Percentiles rank a stretch among this genome's conserved stretches.
Conservation (phyloP, 2,113 vertebrate species). For the Phaethornis superciliosus region DNA sequence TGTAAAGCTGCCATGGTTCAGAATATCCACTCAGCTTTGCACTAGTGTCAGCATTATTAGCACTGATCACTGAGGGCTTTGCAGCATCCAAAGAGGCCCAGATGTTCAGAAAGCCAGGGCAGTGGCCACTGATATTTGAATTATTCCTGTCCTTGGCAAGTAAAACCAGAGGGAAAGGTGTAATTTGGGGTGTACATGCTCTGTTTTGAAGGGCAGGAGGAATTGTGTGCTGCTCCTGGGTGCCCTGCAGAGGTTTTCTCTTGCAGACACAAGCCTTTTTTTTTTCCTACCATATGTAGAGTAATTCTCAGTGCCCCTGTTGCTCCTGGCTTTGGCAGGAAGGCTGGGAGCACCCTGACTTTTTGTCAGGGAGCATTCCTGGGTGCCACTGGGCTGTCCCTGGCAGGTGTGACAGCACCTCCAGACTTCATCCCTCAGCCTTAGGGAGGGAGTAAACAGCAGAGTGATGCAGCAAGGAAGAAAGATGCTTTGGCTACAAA, state of each 20-base stretch:
- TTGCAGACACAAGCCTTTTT: not conserved
- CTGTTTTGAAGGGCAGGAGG: not conserved
- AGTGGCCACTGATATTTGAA: not conserved
- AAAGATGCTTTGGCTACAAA: not conserved
- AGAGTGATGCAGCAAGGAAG: not conserved
- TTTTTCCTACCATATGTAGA: not conserved
- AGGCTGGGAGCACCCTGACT: not conserved
- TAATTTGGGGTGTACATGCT: not conserved
- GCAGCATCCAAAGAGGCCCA: not conserved
- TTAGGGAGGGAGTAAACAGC: not conserved
- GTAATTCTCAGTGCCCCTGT: not conserved
- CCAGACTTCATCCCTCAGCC: not conserved
- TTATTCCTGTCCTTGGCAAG: not conserved
- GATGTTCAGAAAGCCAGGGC: not conserved
- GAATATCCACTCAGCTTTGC: not conserved
- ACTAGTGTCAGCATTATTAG: too few species aligned
- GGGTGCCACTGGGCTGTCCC: not conserved
- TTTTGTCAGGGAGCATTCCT: rapidly evolving
- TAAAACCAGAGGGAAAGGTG: not conserved
- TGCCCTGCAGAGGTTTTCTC: not conserved
- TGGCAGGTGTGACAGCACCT: not conserved
- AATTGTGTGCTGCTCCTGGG: not conserved
- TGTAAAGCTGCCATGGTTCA: not conserved
- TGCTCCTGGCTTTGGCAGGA: not conserved
- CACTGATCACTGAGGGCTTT: not conserved